Base-by-base conservation (phyloP, 2,888 invertebrate genomes). In the Uropetala carovei region DNA sequence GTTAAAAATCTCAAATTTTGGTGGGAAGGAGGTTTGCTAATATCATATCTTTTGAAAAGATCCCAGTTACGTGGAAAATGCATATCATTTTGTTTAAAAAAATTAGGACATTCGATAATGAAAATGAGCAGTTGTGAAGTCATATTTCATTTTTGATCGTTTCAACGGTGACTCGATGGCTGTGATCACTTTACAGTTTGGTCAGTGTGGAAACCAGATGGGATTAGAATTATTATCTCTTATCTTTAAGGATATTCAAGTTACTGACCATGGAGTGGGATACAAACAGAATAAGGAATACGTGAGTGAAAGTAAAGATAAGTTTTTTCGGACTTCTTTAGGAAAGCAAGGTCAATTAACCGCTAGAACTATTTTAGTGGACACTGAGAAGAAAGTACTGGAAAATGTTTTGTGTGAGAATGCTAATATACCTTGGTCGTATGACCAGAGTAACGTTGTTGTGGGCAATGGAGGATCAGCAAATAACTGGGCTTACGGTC, bases 401-500 rank as follows among this genome's bases (percentile, higher is more conserved):
- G 94, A 95, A 92, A 94, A 94, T 85, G 93, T 95, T 27, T 94
- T 94, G 89, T 89, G 89, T 16, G 43, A 60, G 11, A n/a, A 89
- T 64, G 84, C 93, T 57, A 75, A 92, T 8, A n/a, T 22, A 64
- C 58, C 68, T 22, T 95, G 95, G 94, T 93, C 93, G 1, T 96
- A 95, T 93, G 94, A 94, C n/a, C 94, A 94, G 81, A 94, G 94
- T 93, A 95, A 95, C 94, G 93, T 95, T 86, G 94, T 95, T 85
- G 95, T 94, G 57, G 95, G 95, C 93, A 95, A 94, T 56, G 95
- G 95, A 22, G 96, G 96, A 57, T 95, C 95, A 27, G 96, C 95
- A 1, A 96, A 96, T 93, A 96, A 96, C 94, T 96, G 96, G 96
- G 96, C 96, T 0, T 95, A 94, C 92, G 96, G 96, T 60, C 96